phyloP scores from a whole-genome alignment of 2,888 invertebrate species.

The Agriopis marginaria region DNA sequence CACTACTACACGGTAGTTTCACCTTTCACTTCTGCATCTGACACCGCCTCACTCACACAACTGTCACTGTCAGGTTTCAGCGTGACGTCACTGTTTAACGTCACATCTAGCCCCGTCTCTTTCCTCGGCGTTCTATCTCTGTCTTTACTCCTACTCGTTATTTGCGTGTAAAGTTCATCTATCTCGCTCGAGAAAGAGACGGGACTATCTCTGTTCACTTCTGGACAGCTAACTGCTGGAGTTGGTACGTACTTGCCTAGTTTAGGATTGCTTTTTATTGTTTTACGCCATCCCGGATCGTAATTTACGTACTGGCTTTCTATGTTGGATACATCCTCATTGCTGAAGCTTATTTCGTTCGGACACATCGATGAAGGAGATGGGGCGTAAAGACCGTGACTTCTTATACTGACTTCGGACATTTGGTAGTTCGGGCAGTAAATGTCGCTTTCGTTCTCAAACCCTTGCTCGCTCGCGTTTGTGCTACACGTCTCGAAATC shows the following conservation, averaged over 20 bases:
- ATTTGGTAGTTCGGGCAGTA: constrained; percentile 87
- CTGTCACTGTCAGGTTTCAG: constrained; percentile 81
- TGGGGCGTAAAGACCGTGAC: constrained; percentile 88
- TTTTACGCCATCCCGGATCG: constrained; percentile 84
- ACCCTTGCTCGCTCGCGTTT: constrained; percentile 80
- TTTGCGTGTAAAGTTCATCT: constrained; percentile 90
- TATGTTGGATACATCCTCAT: constrained; percentile 79
- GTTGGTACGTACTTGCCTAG: constrained; percentile 76
- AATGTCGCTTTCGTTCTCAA: constrained; percentile 87
- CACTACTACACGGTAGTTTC: constrained; percentile 73
- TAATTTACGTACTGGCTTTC: constrained; percentile 86
- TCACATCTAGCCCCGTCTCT: constrained; percentile 70
- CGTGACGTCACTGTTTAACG: constrained; percentile 78
- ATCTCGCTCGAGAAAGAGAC: constrained; percentile 85
- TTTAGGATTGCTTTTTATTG: constrained; percentile 76
- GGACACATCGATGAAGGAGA: constrained; percentile 85
- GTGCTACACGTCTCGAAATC: constrained; percentile 81
- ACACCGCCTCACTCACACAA: constrained; percentile 80
- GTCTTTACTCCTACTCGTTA: constrained; percentile 77
- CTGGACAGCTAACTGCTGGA: constrained; percentile 79
- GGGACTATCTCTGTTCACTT: constrained; percentile 77
- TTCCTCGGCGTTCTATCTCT: constrained; percentile 67
- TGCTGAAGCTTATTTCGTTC: constrained; percentile 81
- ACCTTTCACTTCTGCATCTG: constrained; percentile 71
- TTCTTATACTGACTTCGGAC: constrained; percentile 88